These are phyloP conservation scores for Geodia barretti DNA, from an alignment of 37 sponge, comb jelly and placozoan genomes.

Conservation along the genomic window DNA sequence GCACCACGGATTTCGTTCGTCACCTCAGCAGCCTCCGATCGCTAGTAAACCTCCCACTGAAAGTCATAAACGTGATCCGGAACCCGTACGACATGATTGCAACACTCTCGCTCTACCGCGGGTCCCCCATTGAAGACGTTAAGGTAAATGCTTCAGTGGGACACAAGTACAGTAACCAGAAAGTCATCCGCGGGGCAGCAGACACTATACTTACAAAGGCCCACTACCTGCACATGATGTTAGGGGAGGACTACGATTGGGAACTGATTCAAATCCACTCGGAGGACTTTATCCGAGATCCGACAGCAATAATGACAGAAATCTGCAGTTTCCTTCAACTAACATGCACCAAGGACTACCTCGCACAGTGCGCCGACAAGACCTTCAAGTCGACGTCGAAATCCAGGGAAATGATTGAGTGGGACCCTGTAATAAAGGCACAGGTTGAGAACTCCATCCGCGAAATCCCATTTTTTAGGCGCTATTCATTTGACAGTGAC, in stretches of 20 bases:
- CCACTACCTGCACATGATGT: constrained; percentile 6
- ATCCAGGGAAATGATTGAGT: constrained; percentile 15
- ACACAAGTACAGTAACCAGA: neutral
- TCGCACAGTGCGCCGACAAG: constrained; percentile 1
- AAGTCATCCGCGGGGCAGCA: neutral
- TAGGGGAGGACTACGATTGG: neutral
- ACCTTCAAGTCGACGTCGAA: constrained; percentile 15
- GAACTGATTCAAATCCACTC: neutral
- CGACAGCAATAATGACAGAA: neutral
- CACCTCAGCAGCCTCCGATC: neutral
- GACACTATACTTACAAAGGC: neutral
- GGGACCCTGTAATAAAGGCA: constrained; percentile 11
- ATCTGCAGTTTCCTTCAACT: constrained; percentile 22
- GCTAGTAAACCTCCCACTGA: constrained; percentile 7
- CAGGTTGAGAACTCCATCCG: neutral
- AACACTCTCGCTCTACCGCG: constrained; percentile 21
- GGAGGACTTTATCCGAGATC: constrained; percentile 26
- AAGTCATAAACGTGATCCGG: constrained; percentile 26
- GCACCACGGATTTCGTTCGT: neutral
- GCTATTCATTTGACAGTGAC: neutral
- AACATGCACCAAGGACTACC: constrained; percentile 15
- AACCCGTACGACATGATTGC: constrained; percentile 59
- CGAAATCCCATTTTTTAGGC: neutral
- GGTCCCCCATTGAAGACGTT: neutral
- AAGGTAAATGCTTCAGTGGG: neutral